A percentile compares a stretch with the other conserved stretches of the same genome.
phyloP scores from a whole-genome alignment of 1,140 invertebrate species.

The Musca vetustissima region DNA sequence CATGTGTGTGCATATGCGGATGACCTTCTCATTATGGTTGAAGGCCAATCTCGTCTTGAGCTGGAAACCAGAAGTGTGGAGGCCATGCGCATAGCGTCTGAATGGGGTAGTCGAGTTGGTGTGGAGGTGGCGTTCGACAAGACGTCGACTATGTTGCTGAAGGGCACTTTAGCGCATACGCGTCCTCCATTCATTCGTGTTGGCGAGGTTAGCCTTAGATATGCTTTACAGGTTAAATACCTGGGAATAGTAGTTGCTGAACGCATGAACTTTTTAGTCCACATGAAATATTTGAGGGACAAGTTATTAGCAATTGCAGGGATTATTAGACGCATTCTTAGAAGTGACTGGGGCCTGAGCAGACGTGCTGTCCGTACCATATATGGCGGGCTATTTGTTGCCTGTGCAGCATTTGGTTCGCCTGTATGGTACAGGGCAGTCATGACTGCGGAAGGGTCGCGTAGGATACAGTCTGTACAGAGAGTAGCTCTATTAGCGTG shows the following conservation, averaged over 20 bases:
- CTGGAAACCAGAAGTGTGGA: constrained; percentile 24
- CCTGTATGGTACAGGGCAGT: constrained; percentile 4
- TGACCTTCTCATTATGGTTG: constrained; percentile 30
- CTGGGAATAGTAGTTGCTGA: not conserved
- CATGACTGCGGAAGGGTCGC: not conserved
- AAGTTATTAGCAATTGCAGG: too few species aligned
- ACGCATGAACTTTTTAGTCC: not conserved
- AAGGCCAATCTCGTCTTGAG: constrained; percentile 26
- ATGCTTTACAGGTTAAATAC: constrained; percentile 4
- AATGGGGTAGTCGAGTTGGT: constrained; percentile 8
- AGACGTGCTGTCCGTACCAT: constrained; percentile 19
- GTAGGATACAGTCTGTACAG: constrained; percentile 14
- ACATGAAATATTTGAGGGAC: not conserved
- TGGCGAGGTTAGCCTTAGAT: not conserved
- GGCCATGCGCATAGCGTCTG: constrained; percentile 1
- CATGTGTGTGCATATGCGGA: constrained; percentile 36
- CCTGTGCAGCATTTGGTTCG: constrained; percentile 20
- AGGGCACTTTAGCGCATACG: too few species aligned
- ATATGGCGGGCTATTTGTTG: constrained; percentile 23
- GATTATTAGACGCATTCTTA: not conserved
- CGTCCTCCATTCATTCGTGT: not conserved
- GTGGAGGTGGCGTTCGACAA: constrained; percentile 11
- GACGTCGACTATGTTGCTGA: not conserved
- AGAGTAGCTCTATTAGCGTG: constrained; percentile 5
- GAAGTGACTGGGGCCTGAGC: constrained; percentile 23